Evolutionary conservation across 2,113 vertebrate genomes (phyloP).

Genomic region (Stegastes partitus): DNA sequence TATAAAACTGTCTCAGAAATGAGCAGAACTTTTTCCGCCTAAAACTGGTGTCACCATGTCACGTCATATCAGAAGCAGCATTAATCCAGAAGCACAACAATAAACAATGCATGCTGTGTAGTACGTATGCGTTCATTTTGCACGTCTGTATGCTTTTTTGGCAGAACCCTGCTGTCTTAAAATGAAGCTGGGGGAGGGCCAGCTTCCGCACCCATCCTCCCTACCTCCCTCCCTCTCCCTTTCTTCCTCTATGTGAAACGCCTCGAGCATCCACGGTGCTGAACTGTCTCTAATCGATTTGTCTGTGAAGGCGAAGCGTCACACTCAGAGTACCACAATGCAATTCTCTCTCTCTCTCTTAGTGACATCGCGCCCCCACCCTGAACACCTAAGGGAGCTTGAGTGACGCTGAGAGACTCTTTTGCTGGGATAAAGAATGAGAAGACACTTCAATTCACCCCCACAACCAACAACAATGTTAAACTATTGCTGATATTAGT

Average conservation of each 20-base stretch:
- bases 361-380: conserved; percentile 79
- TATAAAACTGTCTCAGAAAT: neutral
- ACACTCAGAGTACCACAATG: conserved; percentile 78
- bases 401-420: conserved; percentile 71
- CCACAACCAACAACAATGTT: conserved; percentile 10
- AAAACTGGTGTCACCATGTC: conserved; percentile 20
- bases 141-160: conserved; percentile 42
- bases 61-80: conserved; percentile 7
- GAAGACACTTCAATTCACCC: conserved; percentile 35
- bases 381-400: conserved; percentile 83
- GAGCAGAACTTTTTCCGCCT: neutral
- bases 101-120: conserved; percentile 29
- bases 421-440: conserved; percentile 56
- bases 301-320: conserved; percentile 93
- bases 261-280: conserved; percentile 88
- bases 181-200: conserved; percentile 64
- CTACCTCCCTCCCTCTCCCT: conserved; percentile 32
- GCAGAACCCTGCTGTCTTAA: conserved; percentile 19
- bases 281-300: conserved; percentile 99
- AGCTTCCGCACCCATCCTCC: conserved; percentile 17
- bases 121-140: conserved; percentile 24
- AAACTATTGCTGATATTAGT: neutral
- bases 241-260: conserved; percentile 88
- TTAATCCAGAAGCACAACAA: conserved; percentile 36
- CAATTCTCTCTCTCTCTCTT: conserved; percentile 84